These are phyloP conservation scores for Drosophila prolongata DNA, from an alignment of 2,888 invertebrate species.

Conservation along the genomic window DNA sequence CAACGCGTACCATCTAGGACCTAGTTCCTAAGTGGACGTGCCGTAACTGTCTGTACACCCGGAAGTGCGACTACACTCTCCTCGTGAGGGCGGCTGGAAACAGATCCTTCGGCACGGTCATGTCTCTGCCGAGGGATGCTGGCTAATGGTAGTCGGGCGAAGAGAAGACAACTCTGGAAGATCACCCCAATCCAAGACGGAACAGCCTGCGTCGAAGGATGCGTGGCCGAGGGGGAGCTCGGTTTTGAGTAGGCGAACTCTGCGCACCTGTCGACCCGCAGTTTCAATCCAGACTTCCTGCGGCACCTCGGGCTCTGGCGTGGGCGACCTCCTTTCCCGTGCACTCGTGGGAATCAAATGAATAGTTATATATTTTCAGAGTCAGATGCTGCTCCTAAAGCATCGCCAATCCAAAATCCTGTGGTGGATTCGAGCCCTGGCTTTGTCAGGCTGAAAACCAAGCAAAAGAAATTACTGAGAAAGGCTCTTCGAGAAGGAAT, in stretches of 20 bases:
- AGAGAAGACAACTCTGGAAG: slow-evolving; percentile 14
- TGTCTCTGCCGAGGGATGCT: slow-evolving; percentile 14
- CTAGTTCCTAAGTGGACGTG: background rate
- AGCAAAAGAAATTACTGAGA: slow-evolving; percentile 1
- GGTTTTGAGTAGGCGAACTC: slow-evolving; percentile 2
- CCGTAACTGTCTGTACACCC: slow-evolving; percentile 5
- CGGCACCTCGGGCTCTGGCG: slow-evolving; percentile 14
- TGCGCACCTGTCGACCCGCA: slow-evolving; percentile 10
- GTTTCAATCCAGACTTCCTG: slow-evolving; percentile 8
- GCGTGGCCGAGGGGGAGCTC: slow-evolving; percentile 13
- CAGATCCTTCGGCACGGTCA: slow-evolving; percentile 9
- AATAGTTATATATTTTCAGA: background rate
- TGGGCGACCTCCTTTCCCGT: slow-evolving; percentile 13
- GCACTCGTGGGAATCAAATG: slow-evolving; percentile 12
- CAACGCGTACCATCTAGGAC: background rate
- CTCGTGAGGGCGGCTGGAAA: slow-evolving; percentile 11
- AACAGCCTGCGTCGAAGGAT: slow-evolving; percentile 5
- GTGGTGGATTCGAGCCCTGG: background rate
- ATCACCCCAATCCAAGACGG: slow-evolving; percentile 16
- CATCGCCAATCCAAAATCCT: background rate
- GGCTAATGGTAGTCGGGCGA: slow-evolving; percentile 24
- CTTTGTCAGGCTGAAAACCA: slow-evolving; percentile 1
- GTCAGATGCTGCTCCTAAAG: slow-evolving; percentile 5
- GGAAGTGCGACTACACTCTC: slow-evolving; percentile 39
- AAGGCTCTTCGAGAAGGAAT: background rate